Conservation (phyloP, 2,797 vertebrate genomes). For the Diglossa cyanea region DNA sequence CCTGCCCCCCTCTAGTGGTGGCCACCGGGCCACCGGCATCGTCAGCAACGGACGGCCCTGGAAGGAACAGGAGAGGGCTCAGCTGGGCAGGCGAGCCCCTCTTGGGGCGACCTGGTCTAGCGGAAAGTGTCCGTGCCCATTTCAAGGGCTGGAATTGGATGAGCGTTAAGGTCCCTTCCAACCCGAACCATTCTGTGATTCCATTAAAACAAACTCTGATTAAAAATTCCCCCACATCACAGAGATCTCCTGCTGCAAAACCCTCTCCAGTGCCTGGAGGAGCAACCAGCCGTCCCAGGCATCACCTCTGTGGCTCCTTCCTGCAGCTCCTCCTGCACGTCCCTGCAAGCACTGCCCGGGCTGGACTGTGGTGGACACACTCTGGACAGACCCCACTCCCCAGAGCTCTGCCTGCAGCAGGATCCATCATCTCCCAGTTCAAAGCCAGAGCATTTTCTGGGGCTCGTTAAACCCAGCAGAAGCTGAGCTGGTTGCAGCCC, state of each 20-base stretch:
- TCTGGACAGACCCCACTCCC: accelerated
- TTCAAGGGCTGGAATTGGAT: background rate
- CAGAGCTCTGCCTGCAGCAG: background rate
- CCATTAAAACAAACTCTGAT: background rate
- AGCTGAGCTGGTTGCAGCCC: background rate
- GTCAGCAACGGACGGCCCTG: accelerated
- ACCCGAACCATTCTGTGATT: background rate
- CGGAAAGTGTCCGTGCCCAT: background rate
- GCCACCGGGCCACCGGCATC: background rate
- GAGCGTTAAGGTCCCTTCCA: background rate
- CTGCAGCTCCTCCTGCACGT: background rate
- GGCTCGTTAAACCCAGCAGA: background rate
- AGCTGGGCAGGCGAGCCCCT: background rate
- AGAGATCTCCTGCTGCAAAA: background rate
- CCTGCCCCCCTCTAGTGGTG: conserved; percentile 42
- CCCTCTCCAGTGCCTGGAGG: background rate
- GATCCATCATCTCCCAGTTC: background rate
- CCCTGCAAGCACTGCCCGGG: background rate
- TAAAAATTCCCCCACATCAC: background rate
- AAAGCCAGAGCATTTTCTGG: background rate
- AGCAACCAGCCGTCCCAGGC: accelerated
- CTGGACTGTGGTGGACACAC: background rate
- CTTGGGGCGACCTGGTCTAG: background rate
- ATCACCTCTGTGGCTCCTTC: background rate
- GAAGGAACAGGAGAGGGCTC: background rate